Evolutionary conservation across 2,797 vertebrate species (phyloP).

Genomic region (Chaetophractus vellerosus): DNA sequence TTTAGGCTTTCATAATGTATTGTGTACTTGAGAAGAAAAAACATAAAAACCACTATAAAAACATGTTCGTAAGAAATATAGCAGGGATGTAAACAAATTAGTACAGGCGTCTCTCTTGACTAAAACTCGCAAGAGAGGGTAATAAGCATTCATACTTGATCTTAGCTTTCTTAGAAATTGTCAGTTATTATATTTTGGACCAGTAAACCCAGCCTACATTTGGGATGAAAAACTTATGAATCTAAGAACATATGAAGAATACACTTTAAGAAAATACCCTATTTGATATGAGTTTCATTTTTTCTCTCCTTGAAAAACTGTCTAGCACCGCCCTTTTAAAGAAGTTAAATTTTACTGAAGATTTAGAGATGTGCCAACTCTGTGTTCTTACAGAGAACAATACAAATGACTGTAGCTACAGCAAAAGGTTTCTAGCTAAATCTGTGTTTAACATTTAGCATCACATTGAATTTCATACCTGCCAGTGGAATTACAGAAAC

Average conservation of each 20-base stretch:
- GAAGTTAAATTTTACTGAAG: slow-evolving; percentile 56
- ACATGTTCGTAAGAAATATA: slow-evolving; percentile 54
- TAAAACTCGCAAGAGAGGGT: slow-evolving; percentile 30
- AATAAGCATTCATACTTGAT: slow-evolving; percentile 25
- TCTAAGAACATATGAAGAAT: slow-evolving; percentile 32
- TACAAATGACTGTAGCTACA: slow-evolving; percentile 66
- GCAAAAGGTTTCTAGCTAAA: slow-evolving; percentile 65
- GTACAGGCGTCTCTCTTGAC: slow-evolving; percentile 31
- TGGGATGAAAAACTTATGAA: slow-evolving; percentile 49
- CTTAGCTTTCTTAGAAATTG: slow-evolving; percentile 46
- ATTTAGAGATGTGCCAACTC: slow-evolving; percentile 62
- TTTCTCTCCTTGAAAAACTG: slow-evolving; percentile 38
- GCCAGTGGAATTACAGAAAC: slow-evolving; percentile 81
- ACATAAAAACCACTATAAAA: slow-evolving; percentile 68
- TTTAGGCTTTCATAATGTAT: slow-evolving; percentile 54
- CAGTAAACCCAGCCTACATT: slow-evolving; percentile 39
- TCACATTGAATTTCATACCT: slow-evolving; percentile 75
- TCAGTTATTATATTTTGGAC: slow-evolving; percentile 43
- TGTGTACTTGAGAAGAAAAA: slow-evolving; percentile 42
- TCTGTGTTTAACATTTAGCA: slow-evolving; percentile 73
- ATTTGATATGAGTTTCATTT: slow-evolving; percentile 60
- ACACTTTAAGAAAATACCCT: slow-evolving; percentile 13
- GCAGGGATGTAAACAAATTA: slow-evolving; percentile 54
- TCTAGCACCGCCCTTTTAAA: slow-evolving; percentile 55
- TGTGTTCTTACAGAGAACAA: slow-evolving; percentile 65